phyloP scores from a whole-genome alignment of 2,113 vertebrate genomes.

The Daphoenositta chrysoptera region DNA sequence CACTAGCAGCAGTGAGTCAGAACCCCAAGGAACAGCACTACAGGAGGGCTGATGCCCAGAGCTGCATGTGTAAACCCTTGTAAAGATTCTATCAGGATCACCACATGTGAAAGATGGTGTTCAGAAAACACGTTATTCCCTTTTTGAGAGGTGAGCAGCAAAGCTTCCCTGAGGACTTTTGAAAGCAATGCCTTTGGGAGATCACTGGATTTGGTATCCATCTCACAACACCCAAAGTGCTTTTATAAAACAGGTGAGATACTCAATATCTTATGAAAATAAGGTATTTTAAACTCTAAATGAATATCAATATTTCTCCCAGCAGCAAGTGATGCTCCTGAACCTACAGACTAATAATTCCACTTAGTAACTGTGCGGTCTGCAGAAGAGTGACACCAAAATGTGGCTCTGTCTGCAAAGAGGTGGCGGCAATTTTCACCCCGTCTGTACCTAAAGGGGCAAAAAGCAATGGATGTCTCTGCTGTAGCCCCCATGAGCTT shows the following conservation, averaged over 20 bases:
- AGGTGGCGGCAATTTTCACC: neutral
- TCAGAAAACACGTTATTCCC: neutral
- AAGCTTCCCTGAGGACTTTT: neutral
- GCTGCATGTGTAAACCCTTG: neutral
- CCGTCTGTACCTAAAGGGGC: neutral
- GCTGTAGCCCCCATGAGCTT: neutral
- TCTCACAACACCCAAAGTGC: fast-evolving
- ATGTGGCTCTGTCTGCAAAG: fast-evolving
- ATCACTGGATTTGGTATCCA: neutral
- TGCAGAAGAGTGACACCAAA: neutral
- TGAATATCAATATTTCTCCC: neutral
- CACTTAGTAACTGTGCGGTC: neutral
- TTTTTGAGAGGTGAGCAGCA: neutral
- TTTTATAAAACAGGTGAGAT: neutral
- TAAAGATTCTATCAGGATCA: neutral
- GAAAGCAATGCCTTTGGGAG: neutral
- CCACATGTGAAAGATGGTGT: neutral
- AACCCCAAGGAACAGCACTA: fast-evolving
- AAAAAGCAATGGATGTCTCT: neutral
- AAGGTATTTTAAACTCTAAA: neutral
- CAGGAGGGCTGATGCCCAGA: fast-evolving
- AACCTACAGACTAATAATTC: neutral
- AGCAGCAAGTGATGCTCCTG: neutral
- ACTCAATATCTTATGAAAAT: neutral
- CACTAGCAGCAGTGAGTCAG: fast-evolving